Evolutionary conservation across 2,113 vertebrate genomes (phyloP), one percentile per base, ranked within the genome.

Genomic region (Monopterus albus): DNA sequence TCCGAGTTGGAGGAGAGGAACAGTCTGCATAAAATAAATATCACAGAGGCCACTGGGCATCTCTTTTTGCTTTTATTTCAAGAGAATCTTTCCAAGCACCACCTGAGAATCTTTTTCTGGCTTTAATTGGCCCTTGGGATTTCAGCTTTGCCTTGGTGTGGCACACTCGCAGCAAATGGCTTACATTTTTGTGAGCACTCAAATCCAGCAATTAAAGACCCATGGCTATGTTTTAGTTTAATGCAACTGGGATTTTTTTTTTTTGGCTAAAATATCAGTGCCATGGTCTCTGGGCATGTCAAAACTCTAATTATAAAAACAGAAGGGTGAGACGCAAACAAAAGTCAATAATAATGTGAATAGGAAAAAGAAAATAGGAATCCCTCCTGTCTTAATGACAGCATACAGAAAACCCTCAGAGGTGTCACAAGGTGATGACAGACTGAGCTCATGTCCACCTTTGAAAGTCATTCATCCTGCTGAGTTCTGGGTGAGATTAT

Each of bases 1-100:
- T 67, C 52, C 59, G n/a, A n/a, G n/a, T n/a, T n/a, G n/a, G n/a
- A n/a, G n/a, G n/a, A n/a, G n/a, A n/a, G n/a, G n/a, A n/a, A n/a
- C n/a, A n/a, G n/a, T n/a, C n/a, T n/a, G n/a, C 64, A 86, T 70
- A 69, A 82, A 80, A 80, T 79, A 80, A 59, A 75, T 58, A 73
- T 46, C 68, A 75, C 31, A 57, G 56, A 47, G 69, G 65, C 45
- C 62, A 75, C 39, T 51, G 31, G 52, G 35, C 25, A 40, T 49
- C 23, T 61, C 78, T 52, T 42, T 39, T 40, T 46, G 7, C 42
- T 51, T 84, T 77, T 79, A 79, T 81, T 59, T 49, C 26, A 70
- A 33, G 29, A 69, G 67, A 75, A 77, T 42, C 62, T 73, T 63
- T 83, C 71, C 76, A 82, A 57, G 61, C 25, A 66, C 79, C 68